Evolutionary conservation across 2,113 vertebrate species (phyloP).

Genomic region (Halcyon senegalensis): DNA sequence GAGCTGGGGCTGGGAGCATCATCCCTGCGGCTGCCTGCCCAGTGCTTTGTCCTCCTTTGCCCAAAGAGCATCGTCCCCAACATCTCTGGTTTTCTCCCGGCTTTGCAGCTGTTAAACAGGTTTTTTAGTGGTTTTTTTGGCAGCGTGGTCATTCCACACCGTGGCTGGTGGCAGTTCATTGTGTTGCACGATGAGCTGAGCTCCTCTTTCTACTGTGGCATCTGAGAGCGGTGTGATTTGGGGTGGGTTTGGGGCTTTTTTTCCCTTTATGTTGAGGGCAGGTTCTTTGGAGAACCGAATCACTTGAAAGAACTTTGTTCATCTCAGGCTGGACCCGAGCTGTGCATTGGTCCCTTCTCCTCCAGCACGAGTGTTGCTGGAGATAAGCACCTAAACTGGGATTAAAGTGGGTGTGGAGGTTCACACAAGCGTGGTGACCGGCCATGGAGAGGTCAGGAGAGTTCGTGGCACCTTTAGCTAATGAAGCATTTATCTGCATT

Average conservation of each 20-base stretch:
- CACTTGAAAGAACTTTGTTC: neutral
- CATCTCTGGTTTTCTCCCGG: neutral
- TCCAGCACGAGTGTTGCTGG: fast-evolving
- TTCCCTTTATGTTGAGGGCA: neutral
- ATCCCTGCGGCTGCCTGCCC: fast-evolving
- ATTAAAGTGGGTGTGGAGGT: neutral
- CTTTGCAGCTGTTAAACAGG: neutral
- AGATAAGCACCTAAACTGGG: neutral
- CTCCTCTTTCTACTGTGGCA: neutral
- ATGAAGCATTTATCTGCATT: neutral
- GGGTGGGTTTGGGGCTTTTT: neutral
- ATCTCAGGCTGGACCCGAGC: neutral
- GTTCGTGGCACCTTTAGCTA: neutral
- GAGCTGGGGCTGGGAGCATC: neutral
- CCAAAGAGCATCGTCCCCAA: neutral
- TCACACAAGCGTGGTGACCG: fast-evolving
- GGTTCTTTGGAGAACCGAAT: neutral
- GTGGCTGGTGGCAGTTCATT: fast-evolving
- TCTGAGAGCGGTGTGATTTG: neutral
- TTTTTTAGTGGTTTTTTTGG: fast-evolving
- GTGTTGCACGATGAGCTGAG: fast-evolving
- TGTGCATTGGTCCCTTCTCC: neutral
- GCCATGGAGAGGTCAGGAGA: neutral
- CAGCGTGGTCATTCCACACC: neutral
- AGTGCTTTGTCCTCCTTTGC: neutral